Percentiles rank a stretch among this genome's conserved stretches.
Evolutionary conservation across 2,888 invertebrate genomes (phyloP).

Genomic region (Eupithecia pulchellata): DNA sequence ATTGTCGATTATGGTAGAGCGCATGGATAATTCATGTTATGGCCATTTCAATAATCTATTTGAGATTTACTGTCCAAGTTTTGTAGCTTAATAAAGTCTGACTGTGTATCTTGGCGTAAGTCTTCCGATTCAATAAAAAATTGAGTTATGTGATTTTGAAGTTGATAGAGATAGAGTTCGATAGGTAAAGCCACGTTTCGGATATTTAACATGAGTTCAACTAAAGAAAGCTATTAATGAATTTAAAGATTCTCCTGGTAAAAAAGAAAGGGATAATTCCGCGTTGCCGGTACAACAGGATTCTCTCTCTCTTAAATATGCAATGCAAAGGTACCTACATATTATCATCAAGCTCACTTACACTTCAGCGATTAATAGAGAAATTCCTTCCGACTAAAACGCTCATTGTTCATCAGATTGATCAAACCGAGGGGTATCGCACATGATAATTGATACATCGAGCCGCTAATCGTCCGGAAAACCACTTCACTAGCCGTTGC

Average conservation of each 20-base stretch:
- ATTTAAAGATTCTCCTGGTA: neutral
- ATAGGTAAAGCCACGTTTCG: no score
- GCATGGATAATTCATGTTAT: slow-evolving; percentile 25
- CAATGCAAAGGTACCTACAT: no score
- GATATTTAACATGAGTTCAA: neutral
- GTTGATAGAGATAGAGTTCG: neutral
- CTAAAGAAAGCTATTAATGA: neutral
- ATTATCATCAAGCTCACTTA: neutral
- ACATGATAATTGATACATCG: slow-evolving; percentile 77
- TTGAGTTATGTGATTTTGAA: slow-evolving; percentile 1
- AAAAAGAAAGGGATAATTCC: neutral
- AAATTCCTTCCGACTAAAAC: slow-evolving; percentile 12
- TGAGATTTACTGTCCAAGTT: slow-evolving; percentile 11
- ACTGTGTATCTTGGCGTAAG: slow-evolving; percentile 2
- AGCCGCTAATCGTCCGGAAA: slow-evolving; percentile 79
- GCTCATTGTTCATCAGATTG: slow-evolving; percentile 32
- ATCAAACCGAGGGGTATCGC: slow-evolving; percentile 49
- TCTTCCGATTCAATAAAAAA: slow-evolving; percentile 1
- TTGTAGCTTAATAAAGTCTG: slow-evolving; percentile 12
- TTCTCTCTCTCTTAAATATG: no score
- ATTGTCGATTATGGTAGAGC: slow-evolving; percentile 15
- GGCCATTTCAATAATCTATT: slow-evolving; percentile 20
- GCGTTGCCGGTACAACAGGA: no score
- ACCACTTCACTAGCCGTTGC: slow-evolving; percentile 79
- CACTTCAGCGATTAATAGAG: slow-evolving; percentile 5